These are phyloP conservation scores for Hydrochoerus hydrochaeris DNA, from an alignment of 2,113 vertebrate species.

Conservation along the genomic window DNA sequence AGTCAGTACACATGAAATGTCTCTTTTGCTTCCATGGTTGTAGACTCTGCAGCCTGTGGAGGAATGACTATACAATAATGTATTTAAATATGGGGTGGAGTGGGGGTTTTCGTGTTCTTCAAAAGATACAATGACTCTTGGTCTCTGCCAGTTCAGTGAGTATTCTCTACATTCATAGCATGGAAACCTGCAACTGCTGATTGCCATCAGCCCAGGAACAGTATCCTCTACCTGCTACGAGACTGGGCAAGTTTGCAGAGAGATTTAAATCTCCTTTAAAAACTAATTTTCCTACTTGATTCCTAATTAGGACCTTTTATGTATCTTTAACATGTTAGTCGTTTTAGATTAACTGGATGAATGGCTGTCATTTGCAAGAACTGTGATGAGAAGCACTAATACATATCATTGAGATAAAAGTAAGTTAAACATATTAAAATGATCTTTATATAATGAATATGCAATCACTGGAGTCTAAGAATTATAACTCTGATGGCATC, in stretches of 20 bases:
- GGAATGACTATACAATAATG: neutral
- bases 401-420: constrained; percentile 50
- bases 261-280: constrained; percentile 41
- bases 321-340: constrained; percentile 40
- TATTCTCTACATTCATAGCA: neutral
- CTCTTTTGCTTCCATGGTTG: neutral
- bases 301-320: constrained; percentile 54
- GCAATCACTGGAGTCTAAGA: constrained; percentile 35
- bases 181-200: neutral
- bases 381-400: constrained; percentile 27
- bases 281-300: neutral
- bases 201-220: neutral
- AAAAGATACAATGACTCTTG: neutral
- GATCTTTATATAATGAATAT: constrained; percentile 36
- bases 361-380: constrained; percentile 64
- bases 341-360: constrained; percentile 60
- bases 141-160: neutral
- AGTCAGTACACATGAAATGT: neutral
- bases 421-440: constrained; percentile 55
- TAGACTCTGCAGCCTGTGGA: neutral
- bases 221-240: neutral
- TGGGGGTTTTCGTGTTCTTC: neutral
- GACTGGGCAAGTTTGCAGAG: neutral
- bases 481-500: constrained; percentile 47
- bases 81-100: neutral